Evolutionary conservation across 1,140 invertebrate species (phyloP).

Genomic region (Alviniconcha marisindica): DNA sequence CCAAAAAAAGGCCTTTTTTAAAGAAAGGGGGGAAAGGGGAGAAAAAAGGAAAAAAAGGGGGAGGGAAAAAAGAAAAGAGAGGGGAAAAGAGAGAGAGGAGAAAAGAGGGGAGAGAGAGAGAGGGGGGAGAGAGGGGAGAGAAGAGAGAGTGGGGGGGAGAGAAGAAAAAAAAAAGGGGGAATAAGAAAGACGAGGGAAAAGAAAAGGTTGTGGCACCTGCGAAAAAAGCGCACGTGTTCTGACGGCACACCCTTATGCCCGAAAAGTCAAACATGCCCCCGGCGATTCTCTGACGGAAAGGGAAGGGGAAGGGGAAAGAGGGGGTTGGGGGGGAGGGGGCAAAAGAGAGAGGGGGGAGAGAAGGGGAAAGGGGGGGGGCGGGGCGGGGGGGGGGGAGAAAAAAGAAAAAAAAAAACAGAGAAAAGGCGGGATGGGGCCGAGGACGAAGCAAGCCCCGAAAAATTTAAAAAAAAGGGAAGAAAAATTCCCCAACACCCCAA

Average conservation of each 20-base stretch:
- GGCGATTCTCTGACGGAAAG: background rate
- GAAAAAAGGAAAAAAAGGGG: too few species aligned
- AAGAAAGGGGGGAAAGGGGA: too few species aligned
- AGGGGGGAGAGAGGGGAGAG: background rate
- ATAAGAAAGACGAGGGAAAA: background rate
- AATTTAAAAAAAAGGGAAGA: too few species aligned
- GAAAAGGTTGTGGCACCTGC: background rate
- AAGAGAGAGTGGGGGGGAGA: background rate
- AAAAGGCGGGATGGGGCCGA: too few species aligned
- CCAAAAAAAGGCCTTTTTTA: too few species aligned
- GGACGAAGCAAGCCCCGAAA: too few species aligned
- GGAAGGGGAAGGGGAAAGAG: conserved; percentile 20
- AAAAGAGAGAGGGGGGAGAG: background rate
- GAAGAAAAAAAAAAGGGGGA: background rate
- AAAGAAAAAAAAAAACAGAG: too few species aligned
- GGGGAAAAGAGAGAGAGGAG: background rate
- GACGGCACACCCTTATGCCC: background rate
- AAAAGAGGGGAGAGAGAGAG: background rate
- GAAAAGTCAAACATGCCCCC: background rate
- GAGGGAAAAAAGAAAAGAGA: too few species aligned
- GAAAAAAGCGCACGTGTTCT: background rate
- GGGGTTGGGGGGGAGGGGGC: background rate
- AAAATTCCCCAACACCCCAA: too few species aligned
- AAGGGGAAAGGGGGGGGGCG: too few species aligned
- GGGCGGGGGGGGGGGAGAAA: too few species aligned